Evolutionary conservation across 2,888 invertebrate species (phyloP).

Genomic region (Megastigmus dorsalis): DNA sequence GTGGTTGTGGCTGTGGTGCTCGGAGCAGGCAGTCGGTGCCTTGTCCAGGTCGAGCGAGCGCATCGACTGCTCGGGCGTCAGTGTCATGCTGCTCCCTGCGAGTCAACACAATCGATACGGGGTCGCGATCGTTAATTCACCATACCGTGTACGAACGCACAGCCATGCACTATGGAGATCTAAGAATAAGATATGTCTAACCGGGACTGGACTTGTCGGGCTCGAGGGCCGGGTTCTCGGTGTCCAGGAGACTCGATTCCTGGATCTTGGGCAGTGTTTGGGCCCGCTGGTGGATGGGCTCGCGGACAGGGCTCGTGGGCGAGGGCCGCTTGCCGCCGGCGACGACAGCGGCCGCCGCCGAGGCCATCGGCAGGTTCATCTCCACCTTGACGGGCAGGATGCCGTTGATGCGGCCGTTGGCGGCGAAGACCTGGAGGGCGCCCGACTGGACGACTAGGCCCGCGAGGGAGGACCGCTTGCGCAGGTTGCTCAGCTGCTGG

Average conservation of each 20-base stretch:
- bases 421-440: conserved; percentile 73
- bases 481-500: conserved; percentile 71
- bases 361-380: conserved; percentile 55
- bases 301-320: conserved; percentile 71
- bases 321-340: conserved; percentile 58
- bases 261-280: conserved; percentile 80
- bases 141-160: too few relatives aligned
- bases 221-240: conserved; percentile 76
- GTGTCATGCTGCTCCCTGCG: conserved; percentile 69
- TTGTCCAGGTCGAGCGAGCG: conserved; percentile 59
- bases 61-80: conserved; percentile 71
- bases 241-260: conserved; percentile 76
- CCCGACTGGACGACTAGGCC: conserved; percentile 83
- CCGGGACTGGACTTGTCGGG: conserved; percentile 64
- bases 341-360: conserved; percentile 3
- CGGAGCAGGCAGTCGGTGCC: conserved; percentile 51
- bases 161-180: too few relatives aligned
- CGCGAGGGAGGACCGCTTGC: conserved; percentile 81
- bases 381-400: conserved; percentile 63
- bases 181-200: too few relatives aligned
- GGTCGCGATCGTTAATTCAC: too few relatives aligned
- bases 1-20: conserved; percentile 61
- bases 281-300: conserved; percentile 63
- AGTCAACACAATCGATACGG: too few relatives aligned
- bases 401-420: conserved; percentile 68